Evolutionary conservation across 2,888 invertebrate genomes (phyloP).

Genomic region (Acanthococcus lagerstroemiae): DNA sequence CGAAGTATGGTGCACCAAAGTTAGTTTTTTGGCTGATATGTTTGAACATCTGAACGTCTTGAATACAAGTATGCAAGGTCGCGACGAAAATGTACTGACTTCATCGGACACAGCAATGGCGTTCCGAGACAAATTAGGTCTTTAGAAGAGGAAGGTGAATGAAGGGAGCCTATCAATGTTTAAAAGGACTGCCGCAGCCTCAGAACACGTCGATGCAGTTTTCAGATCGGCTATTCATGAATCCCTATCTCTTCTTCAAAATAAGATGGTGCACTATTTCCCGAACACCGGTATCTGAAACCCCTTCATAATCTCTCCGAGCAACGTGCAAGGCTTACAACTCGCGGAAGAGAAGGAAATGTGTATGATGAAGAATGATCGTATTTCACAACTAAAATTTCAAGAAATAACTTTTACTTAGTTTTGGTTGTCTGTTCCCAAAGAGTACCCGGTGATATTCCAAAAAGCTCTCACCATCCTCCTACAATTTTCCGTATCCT

Average conservation of each 20-base stretch:
- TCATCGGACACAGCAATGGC: background rate
- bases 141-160: slow-evolving; percentile 1
- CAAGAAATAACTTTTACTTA: slow-evolving; percentile 13
- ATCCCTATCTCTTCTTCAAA: slow-evolving; percentile 16
- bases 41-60: slow-evolving; percentile 33
- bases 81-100: no score
- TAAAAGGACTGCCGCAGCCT: slow-evolving; percentile 3
- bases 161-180: slow-evolving; percentile 2
- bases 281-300: slow-evolving; percentile 7
- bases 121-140: slow-evolving; percentile 8
- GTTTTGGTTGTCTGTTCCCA: no score
- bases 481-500: no score
- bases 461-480: no score
- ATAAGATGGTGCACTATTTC: slow-evolving; percentile 4
- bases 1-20: slow-evolving; percentile 30
- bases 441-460: no score
- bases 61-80: slow-evolving; percentile 29
- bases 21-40: slow-evolving; percentile 34
- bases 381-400: slow-evolving; percentile 13
- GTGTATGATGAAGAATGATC: slow-evolving; percentile 9
- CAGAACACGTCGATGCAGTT: slow-evolving; percentile 4
- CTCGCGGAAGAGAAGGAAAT: slow-evolving; percentile 2
- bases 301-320: background rate
- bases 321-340: slow-evolving; percentile 6
- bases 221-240: background rate